Evolutionary conservation across 2,797 vertebrate genomes (phyloP).

Genomic region (Poeciliopsis turneri): DNA sequence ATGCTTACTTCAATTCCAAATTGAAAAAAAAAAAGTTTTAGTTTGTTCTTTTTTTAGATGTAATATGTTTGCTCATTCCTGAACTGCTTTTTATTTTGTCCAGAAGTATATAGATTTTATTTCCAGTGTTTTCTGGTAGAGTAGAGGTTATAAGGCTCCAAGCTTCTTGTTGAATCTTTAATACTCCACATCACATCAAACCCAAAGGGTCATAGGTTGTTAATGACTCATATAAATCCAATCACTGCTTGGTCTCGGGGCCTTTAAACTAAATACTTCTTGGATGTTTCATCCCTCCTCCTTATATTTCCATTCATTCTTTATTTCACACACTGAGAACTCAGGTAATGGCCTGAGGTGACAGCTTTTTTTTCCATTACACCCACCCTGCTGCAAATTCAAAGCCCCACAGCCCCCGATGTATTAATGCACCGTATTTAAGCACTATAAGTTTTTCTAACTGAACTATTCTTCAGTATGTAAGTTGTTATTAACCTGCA

Average conservation of each 20-base stretch:
- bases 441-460: neutral
- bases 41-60: neutral
- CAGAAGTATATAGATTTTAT: neutral
- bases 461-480: neutral
- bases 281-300: constrained; percentile 44
- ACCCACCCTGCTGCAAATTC: neutral
- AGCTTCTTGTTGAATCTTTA: constrained; percentile 70
- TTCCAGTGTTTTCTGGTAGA: constrained; percentile 9
- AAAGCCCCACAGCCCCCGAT: rapidly evolving
- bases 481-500: neutral
- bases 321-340: constrained; percentile 9
- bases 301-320: constrained; percentile 32
- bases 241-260: constrained; percentile 59
- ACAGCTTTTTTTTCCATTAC: neutral
- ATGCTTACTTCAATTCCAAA: neutral
- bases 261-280: constrained; percentile 54
- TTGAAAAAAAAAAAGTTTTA: neutral
- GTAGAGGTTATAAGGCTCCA: constrained; percentile 37
- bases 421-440: neutral
- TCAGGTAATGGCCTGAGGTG: neutral
- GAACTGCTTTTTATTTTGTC: neutral
- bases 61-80: neutral
- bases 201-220: constrained; percentile 53
- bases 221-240: constrained; percentile 67
- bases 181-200: constrained; percentile 55